phyloP scores from a whole-genome alignment of 2,113 vertebrate species.

The Ramphastos sulfuratus region DNA sequence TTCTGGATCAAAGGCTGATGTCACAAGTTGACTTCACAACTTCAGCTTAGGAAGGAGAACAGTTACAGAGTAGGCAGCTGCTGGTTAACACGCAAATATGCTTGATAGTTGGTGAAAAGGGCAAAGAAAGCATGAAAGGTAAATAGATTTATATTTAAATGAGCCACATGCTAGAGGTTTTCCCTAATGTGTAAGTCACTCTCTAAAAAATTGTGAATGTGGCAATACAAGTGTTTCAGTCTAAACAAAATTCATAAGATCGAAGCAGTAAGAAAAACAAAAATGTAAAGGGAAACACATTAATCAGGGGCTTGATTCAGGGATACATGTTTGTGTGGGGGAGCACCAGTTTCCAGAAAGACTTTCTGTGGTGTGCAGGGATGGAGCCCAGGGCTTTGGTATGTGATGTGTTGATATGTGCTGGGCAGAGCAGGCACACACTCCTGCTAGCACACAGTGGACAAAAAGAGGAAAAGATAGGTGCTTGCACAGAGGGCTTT shows the following conservation, averaged over 20 bases:
- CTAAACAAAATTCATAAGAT: slow-evolving; percentile 20
- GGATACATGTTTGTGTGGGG: neutral
- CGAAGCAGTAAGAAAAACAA: slow-evolving; percentile 13
- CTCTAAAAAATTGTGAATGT: slow-evolving; percentile 36
- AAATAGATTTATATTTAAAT: slow-evolving; percentile 74
- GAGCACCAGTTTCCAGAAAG: neutral
- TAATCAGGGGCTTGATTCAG: neutral
- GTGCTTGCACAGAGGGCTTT: neutral
- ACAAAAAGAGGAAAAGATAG: neutral
- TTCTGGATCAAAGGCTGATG: slow-evolving; percentile 51
- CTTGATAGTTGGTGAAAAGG: slow-evolving; percentile 71
- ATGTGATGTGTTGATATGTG: neutral
- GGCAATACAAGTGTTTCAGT: slow-evolving; percentile 36
- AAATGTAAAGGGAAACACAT: neutral
- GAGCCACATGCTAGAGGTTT: slow-evolving; percentile 39
- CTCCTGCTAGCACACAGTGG: neutral
- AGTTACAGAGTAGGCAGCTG: slow-evolving; percentile 47
- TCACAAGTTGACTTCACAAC: slow-evolving; percentile 33
- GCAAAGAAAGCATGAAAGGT: slow-evolving; percentile 71
- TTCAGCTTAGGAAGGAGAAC: slow-evolving; percentile 25
- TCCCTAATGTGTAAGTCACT: slow-evolving; percentile 52
- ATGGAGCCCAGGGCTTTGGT: neutral
- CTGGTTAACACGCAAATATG: slow-evolving; percentile 66
- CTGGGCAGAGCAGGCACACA: neutral
- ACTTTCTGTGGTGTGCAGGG: neutral